A percentile compares a stretch with the other conserved stretches of the same genome.
These are phyloP conservation scores for Cantharis rustica DNA, from an alignment of 2,888 invertebrate genomes.

Conservation along the genomic window DNA sequence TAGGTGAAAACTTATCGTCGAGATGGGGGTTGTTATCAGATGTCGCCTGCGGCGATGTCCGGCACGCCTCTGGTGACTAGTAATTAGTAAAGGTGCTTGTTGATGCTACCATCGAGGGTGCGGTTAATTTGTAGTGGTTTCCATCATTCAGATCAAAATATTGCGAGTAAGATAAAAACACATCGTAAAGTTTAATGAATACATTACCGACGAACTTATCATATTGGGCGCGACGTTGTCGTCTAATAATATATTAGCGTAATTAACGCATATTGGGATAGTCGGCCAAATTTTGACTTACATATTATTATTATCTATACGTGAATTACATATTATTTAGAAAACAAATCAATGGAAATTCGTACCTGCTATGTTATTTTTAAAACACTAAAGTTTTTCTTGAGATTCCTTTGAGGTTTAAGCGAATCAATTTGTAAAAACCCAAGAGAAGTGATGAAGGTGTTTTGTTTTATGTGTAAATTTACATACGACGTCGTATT, in stretches of 20 bases:
- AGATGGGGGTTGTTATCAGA: conserved; percentile 37
- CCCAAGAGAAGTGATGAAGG: conserved; percentile 32
- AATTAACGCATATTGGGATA: conserved; percentile 45
- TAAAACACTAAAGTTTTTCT: not conserved
- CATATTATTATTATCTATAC: no score
- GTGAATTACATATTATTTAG: no score
- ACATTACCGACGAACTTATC: conserved; percentile 45
- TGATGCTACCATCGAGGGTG: conserved; percentile 37
- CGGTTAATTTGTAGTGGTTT: conserved; percentile 45
- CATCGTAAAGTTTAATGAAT: conserved; percentile 47
- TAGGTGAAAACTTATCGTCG: conserved; percentile 30
- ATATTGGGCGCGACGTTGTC: conserved; percentile 47
- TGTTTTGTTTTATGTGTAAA: conserved; percentile 32
- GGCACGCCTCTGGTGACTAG: conserved; percentile 33
- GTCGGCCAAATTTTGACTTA: not conserved
- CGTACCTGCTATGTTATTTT: not conserved
- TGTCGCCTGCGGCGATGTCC: conserved; percentile 31
- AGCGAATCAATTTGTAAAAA: conserved; percentile 32
- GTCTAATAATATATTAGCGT: conserved; percentile 47
- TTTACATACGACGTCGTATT: conserved; percentile 38
- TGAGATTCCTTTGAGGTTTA: conserved; percentile 23
- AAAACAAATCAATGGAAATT: not conserved
- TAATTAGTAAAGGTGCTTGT: conserved; percentile 43
- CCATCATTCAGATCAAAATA: conserved; percentile 42
- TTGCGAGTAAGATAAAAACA: conserved; percentile 49